Evolutionary conservation across 2,113 vertebrate species (phyloP).

Genomic region (Ahaetulla prasina): DNA sequence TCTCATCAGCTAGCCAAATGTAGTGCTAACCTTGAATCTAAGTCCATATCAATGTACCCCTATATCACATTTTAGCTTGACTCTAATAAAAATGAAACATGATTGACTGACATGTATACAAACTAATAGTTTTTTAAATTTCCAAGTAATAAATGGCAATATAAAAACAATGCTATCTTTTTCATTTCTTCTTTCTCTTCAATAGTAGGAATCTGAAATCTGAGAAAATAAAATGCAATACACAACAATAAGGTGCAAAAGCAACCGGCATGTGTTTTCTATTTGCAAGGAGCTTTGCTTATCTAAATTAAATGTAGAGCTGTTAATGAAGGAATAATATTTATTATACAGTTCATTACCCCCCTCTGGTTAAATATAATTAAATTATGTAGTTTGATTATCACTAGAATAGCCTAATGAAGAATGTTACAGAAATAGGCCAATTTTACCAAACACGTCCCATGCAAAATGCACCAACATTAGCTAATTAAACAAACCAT

Average conservation of each 20-base stretch:
- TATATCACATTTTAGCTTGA: neutral
- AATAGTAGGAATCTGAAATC: neutral
- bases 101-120: neutral
- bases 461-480: constrained; percentile 19
- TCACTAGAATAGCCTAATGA: constrained; percentile 5
- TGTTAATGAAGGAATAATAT: constrained; percentile 49
- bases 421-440: neutral
- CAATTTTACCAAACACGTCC: neutral
- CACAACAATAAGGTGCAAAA: neutral
- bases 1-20: neutral
- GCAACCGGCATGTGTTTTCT: constrained; percentile 13
- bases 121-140: neutral
- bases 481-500: constrained; percentile 16
- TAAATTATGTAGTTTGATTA: constrained; percentile 30
- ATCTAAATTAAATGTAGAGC: constrained; percentile 61
- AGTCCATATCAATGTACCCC: neutral
- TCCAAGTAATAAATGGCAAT: neutral
- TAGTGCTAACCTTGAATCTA: neutral
- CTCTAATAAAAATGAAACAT: neutral
- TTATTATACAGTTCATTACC: constrained; percentile 48
- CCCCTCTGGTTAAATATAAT: constrained; percentile 34
- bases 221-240: neutral
- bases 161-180: neutral
- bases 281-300: constrained; percentile 31
- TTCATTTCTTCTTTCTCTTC: neutral